phyloP scores from a whole-genome alignment of 2,888 invertebrate genomes.

The Thymelicus lineola region DNA sequence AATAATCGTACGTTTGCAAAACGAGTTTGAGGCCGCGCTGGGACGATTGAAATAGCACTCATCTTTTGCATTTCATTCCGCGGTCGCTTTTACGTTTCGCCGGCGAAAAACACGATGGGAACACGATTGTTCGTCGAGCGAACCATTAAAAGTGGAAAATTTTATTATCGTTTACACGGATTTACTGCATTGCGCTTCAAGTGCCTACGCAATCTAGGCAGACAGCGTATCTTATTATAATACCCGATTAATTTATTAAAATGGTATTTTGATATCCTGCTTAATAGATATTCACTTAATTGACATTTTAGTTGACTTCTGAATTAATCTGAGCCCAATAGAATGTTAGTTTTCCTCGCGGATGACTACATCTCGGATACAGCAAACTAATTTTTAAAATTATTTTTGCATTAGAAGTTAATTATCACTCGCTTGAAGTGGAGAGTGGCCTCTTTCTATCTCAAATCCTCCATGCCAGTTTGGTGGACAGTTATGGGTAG shows the following conservation, averaged over 20 bases:
- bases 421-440: not conserved
- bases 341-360: too few species aligned
- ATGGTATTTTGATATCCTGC: too few species aligned
- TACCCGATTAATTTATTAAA: too few species aligned
- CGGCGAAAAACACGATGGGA: slow-evolving; percentile 4
- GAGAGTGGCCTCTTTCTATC: too few species aligned
- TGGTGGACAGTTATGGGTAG: too few species aligned
- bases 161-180: slow-evolving; percentile 8
- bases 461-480: too few species aligned
- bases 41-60: slow-evolving; percentile 11
- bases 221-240: not conserved
- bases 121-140: not conserved
- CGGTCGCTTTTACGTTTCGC: slow-evolving; percentile 15
- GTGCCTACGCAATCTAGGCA: not conserved
- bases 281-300: too few species aligned
- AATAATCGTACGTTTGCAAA: not conserved
- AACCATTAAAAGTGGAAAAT: not conserved
- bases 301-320: too few species aligned
- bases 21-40: not conserved
- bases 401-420: too few species aligned
- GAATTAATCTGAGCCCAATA: too few species aligned
- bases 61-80: slow-evolving; percentile 21
- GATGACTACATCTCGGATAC: too few species aligned
- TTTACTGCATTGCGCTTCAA: slow-evolving; percentile 9
- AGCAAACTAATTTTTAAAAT: too few species aligned